Evolutionary conservation across 2,888 invertebrate species (phyloP), one percentile per base, ranked within the genome.

Genomic region (Barypeithes pellucidus): DNA sequence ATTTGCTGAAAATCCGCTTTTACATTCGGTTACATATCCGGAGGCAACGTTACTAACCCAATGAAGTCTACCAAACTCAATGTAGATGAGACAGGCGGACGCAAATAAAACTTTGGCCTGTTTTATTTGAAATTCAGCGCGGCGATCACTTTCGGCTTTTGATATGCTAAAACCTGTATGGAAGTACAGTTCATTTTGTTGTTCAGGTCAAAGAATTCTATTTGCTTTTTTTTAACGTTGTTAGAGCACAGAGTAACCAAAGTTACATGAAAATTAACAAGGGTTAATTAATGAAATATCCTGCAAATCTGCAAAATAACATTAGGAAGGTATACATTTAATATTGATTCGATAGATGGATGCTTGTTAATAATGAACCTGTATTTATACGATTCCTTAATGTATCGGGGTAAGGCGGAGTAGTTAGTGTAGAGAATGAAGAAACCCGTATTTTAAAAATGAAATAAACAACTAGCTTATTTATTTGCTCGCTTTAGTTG

Each of bases 41-140:
- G 72, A 20, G 72, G 75, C 75, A 57, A 72, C 69, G 68, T 66
- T 67, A 78, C 82, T 83, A 83, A 83, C 82, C 81, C 83, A 79
- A 84, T 82, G 83, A 82, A 84, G 81, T 81, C 81, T 82, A 81
- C 83, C 83, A 83, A 84, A 83, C 82, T 83, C 82, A 83, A 84
- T 84, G 83, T 83, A 82, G 83, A 83, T 83, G 82, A 82, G 83
- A 83, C 84, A 82, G 82, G 80, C 82, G 82, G 82, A 81, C 81
- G 81, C 82, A 83, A 84, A 84, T 83, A 82, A 82, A 83, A 83
- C 81, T 83, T 80, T 81, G 7, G 82, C 83, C 78, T 75, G 75
- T 75, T 81, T 80, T 80, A 82, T 84, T 83, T 83, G 82, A 83
- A 84, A 82, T 83, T 82, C 82, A 81, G 81, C 82, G 82, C 24